Conservation (phyloP, 2,888 invertebrate species). For the Dendrolimus houi region DNA sequence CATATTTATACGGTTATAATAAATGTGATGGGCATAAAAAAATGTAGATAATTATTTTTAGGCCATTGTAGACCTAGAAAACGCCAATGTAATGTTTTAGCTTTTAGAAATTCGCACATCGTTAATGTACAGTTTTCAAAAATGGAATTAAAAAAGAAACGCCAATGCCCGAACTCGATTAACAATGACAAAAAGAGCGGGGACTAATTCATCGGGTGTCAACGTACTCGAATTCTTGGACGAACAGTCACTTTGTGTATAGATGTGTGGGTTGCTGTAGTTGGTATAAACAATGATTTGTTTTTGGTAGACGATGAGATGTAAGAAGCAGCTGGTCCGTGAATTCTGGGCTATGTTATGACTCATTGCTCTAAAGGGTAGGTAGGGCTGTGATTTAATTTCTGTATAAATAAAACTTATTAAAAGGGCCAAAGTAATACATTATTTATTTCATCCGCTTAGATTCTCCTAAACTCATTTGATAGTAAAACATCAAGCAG, state of each 20-base stretch:
- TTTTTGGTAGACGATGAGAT: not conserved
- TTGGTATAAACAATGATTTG: not conserved
- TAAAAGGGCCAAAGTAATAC: too few relatives aligned
- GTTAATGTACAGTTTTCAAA: constrained; percentile 1
- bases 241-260: constrained; percentile 21
- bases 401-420: too few relatives aligned
- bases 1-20: too few relatives aligned
- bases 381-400: not conserved
- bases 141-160: constrained; percentile 18
- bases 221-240: constrained; percentile 34
- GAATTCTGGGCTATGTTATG: not conserved
- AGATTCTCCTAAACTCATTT: too few relatives aligned
- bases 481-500: too few relatives aligned
- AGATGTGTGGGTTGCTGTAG: constrained; percentile 1
- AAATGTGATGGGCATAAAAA: too few relatives aligned
- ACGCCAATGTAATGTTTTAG: too few relatives aligned
- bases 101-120: constrained; percentile 5
- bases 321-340: not conserved
- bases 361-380: not conserved
- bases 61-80: too few relatives aligned
- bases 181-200: constrained; percentile 48
- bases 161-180: constrained; percentile 26
- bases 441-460: too few relatives aligned
- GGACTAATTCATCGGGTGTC: constrained; percentile 36
- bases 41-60: too few relatives aligned